Percentiles rank a stretch among this genome's conserved stretches.
phyloP scores from a whole-genome alignment of 2,797 vertebrate species.

The Tenualosa ilisha region DNA sequence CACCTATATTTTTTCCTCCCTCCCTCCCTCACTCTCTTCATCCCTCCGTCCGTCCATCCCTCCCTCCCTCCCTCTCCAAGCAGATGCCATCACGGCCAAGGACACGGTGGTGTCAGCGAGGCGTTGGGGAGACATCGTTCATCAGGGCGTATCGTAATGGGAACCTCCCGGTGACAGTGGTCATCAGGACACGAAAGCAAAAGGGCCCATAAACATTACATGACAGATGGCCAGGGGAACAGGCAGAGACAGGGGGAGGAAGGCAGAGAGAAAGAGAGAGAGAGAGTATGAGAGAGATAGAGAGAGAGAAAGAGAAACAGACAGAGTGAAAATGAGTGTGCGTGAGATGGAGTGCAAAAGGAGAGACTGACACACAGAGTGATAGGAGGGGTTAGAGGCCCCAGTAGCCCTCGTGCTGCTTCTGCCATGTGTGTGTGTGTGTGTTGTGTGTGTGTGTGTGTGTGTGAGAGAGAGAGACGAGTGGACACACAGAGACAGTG shows the following conservation, averaged over 20 bases:
- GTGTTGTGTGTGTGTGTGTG: conserved; percentile 28
- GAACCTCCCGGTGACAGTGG: conserved; percentile 77
- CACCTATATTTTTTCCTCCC: conserved; percentile 57
- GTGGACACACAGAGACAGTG: conserved; percentile 20
- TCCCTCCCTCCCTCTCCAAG: conserved; percentile 40
- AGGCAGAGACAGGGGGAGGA: conserved; percentile 59
- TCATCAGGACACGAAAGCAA: conserved; percentile 80
- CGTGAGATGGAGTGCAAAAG: not conserved
- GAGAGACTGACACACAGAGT: conserved; percentile 16
- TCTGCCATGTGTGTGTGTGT: conserved; percentile 6
- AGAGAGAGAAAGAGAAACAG: conserved; percentile 61
- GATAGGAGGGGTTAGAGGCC: conserved; percentile 43
- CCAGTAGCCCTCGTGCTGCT: conserved; percentile 63
- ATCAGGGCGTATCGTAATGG: conserved; percentile 77
- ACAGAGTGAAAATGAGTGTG: conserved; percentile 32
- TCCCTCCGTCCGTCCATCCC: conserved; percentile 66
- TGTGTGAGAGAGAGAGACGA: conserved; percentile 21
- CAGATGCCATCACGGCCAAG: conserved; percentile 69
- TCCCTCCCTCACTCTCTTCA: conserved; percentile 51
- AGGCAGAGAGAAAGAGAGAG: conserved; percentile 10
- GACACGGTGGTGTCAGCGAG: conserved; percentile 72
- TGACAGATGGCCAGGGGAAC: conserved; percentile 78
- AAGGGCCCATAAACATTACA: conserved; percentile 77
- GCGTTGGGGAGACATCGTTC: conserved; percentile 71
- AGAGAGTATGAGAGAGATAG: conserved; percentile 54